These are phyloP conservation scores for Zaprionus obscuricornis DNA, from an alignment of 2,888 invertebrate species.

Conservation along the genomic window DNA sequence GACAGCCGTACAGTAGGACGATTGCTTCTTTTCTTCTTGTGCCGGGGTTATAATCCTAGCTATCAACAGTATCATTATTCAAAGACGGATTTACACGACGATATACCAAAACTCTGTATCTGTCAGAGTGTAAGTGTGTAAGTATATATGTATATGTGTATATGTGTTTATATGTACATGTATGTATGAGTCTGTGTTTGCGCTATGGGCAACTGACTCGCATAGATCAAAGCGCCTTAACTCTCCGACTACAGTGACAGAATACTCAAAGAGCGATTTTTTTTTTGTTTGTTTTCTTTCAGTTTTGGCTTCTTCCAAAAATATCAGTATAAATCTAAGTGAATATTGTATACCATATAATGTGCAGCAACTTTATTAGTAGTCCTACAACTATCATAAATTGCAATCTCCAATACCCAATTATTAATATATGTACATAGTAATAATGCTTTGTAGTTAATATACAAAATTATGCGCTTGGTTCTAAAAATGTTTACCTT, in stretches of 20 bases:
- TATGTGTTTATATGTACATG: slow-evolving; percentile 4
- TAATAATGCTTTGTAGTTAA: too few species aligned
- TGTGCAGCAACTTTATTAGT: too few species aligned
- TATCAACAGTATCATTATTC: slow-evolving; percentile 80
- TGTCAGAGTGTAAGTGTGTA: not conserved
- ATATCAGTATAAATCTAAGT: not conserved
- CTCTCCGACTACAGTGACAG: slow-evolving; percentile 34
- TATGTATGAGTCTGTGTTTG: not conserved
- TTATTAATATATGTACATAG: too few species aligned
- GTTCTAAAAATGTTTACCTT: too few species aligned
- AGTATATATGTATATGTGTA: slow-evolving; percentile 14
- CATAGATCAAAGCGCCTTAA: slow-evolving; percentile 73
- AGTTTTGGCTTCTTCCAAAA: too few species aligned
- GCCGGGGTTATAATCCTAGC: slow-evolving; percentile 63
- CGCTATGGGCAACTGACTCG: slow-evolving; percentile 37
- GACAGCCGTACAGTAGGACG: slow-evolving; percentile 14
- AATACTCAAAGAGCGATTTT: slow-evolving; percentile 67
- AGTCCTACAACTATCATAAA: too few species aligned
- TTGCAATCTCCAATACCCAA: too few species aligned
- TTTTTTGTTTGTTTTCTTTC: slow-evolving; percentile 16
- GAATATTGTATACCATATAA: not conserved
- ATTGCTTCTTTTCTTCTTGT: slow-evolving; percentile 10
- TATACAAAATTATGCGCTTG: too few species aligned
- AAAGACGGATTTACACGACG: slow-evolving; percentile 71
- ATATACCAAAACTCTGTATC: slow-evolving; percentile 47